These are phyloP conservation scores for Solenopsis invicta DNA, from an alignment of 1,140 invertebrate species.

Conservation along the genomic window DNA sequence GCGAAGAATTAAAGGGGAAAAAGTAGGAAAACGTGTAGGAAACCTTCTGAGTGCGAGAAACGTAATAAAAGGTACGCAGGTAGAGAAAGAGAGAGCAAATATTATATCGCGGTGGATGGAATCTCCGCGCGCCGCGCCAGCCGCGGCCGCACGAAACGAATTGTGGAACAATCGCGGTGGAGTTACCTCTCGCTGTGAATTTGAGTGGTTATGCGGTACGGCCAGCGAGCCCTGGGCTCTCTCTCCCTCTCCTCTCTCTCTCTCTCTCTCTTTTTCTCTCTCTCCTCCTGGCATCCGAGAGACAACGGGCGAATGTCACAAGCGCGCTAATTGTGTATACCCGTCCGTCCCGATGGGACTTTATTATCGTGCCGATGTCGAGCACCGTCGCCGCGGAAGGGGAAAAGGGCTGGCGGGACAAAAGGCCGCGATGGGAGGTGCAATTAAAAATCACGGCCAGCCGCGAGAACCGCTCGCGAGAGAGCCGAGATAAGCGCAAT, in stretches of 20 bases:
- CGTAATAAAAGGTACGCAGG: background rate
- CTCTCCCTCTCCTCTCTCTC: too few relatives aligned
- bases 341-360: slow-evolving; percentile 54
- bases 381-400: background rate
- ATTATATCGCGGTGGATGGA: slow-evolving; percentile 42
- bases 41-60: slow-evolving; percentile 12
- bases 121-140: slow-evolving; percentile 19
- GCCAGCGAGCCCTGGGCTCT: background rate
- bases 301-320: slow-evolving; percentile 53
- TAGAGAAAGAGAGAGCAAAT: slow-evolving; percentile 36
- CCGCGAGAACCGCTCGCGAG: slow-evolving; percentile 35
- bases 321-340: slow-evolving; percentile 73
- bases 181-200: slow-evolving; percentile 48
- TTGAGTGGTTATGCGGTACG: slow-evolving; percentile 40
- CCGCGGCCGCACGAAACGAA: slow-evolving; percentile 48
- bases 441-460: slow-evolving; percentile 72
- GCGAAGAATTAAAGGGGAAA: slow-evolving; percentile 31
- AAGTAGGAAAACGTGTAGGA: slow-evolving; percentile 3
- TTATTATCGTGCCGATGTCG: slow-evolving; percentile 69
- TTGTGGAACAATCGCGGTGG: slow-evolving; percentile 47
- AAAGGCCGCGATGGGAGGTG: slow-evolving; percentile 58
- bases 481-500: slow-evolving; percentile 41
- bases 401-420: slow-evolving; percentile 40
- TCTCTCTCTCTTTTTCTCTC: too few relatives aligned
- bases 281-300: slow-evolving; percentile 38